phyloP scores from a whole-genome alignment of 23 tunicate genomes.

The Diplosoma virens region DNA sequence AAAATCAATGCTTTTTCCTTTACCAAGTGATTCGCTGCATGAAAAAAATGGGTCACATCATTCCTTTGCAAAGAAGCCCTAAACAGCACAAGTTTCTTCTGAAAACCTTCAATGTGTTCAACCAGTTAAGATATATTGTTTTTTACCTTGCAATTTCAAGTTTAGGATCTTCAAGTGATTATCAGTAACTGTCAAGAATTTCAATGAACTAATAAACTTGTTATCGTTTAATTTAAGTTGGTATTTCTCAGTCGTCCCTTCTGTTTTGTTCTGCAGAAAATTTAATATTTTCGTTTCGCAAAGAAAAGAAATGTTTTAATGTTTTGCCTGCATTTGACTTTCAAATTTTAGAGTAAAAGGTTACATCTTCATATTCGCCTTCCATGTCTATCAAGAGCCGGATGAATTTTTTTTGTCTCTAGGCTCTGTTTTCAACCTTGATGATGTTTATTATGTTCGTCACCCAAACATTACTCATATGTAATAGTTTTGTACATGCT shows the following conservation, averaged over 20 bases:
- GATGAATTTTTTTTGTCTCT: too few relatives aligned
- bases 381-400: too few relatives aligned
- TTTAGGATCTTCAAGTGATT: not conserved
- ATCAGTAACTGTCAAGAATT: too few relatives aligned
- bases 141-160: not conserved
- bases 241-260: too few relatives aligned
- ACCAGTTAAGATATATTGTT: not conserved
- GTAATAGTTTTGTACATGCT: not conserved
- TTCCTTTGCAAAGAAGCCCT: not conserved
- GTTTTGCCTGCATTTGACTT: too few relatives aligned
- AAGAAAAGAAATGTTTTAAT: too few relatives aligned
- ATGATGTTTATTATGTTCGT: too few relatives aligned
- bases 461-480: not conserved
- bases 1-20: not conserved
- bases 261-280: too few relatives aligned
- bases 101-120: not conserved
- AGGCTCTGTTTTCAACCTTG: too few relatives aligned
- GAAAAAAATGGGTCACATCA: not conserved
- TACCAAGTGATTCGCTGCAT: not conserved
- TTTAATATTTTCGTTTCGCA: too few relatives aligned
- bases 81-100: not conserved
- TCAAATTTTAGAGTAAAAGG: too few relatives aligned
- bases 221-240: not conserved
- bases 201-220: not conserved
- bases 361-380: too few relatives aligned